Percentiles rank a stretch among this genome's conserved stretches.
phyloP scores from a whole-genome alignment of 2,113 vertebrate genomes.

The Antechinus flavipes region DNA sequence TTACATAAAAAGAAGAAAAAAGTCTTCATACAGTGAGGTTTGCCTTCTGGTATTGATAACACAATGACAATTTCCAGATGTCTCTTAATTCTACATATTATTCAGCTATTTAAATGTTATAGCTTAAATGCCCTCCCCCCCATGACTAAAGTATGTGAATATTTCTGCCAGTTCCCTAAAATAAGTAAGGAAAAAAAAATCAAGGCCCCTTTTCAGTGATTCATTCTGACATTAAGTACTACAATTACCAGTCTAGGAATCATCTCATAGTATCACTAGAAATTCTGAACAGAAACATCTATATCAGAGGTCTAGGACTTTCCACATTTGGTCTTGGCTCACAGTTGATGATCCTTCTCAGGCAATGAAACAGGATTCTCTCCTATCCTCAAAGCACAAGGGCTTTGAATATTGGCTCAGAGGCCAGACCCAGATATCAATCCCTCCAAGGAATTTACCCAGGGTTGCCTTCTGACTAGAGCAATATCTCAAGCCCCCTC shows the following conservation, averaged over 20 bases:
- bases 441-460: neutral
- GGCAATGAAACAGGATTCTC: slow-evolving; percentile 1
- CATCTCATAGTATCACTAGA: neutral
- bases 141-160: neutral
- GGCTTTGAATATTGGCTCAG: neutral
- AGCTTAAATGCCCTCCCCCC: neutral
- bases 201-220: neutral
- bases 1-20: neutral
- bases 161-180: neutral
- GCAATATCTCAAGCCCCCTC: neutral
- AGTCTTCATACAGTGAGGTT: neutral
- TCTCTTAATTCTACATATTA: neutral
- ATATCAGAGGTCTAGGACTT: neutral
- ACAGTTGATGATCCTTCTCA: neutral
- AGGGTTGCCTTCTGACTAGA: neutral
- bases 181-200: neutral
- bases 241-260: neutral
- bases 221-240: neutral
- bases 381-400: neutral
- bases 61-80: neutral
- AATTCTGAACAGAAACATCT: neutral
- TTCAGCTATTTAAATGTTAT: neutral
- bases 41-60: neutral
- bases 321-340: neutral
- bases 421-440: neutral